Evolutionary conservation across 2,888 invertebrate genomes (phyloP), one percentile per base, ranked within the genome.

Genomic region (Drosophila neotestacea): DNA sequence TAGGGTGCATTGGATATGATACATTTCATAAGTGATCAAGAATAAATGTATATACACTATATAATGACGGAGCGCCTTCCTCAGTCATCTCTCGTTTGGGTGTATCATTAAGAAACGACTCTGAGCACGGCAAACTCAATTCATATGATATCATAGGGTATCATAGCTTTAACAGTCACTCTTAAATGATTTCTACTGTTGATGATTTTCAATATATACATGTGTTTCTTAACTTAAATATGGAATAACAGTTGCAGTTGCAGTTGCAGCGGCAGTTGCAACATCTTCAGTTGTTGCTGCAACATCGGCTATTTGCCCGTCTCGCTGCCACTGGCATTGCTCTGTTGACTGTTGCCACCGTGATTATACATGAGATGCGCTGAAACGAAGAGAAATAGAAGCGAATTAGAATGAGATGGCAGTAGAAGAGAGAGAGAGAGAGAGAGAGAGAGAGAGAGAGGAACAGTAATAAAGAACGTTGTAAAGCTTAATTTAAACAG

Each of bases 331-430:
- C 81, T 81, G 48, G 73, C 70, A 10, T 68, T 79, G 65, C 79
- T 73, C 36, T 79, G 86, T 46, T 86, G 84, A 46, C 84, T 83
- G 42, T 56, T 70, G 9, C 86, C 77, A n/a, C 73, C 77, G 39
- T 82, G 82, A 22, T 77, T 83, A 64, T 86, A 83, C 81, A 86
- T 86, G 38, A 83, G 73, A 67, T 86, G 83, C 4, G 86, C 83
- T 83, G 70, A 27, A 11, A 55, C 9, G 32, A 46, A 44, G 48
- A 77, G 0, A 27, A 27, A 48, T 28, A 46, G 11, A 9, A 13
- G 11, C 22, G 34, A 50, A 34, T 50, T 28, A 79, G 0, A 27
- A 44, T 46, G 44, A 83, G 71, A 69, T 81, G 84, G 5, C 73
- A 72, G 61, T 16, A 7, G 47, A 13, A 27, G 36, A 41, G 10